phyloP scores from a whole-genome alignment of 1,140 invertebrate species.

The Zaprionus ghesquierei region DNA sequence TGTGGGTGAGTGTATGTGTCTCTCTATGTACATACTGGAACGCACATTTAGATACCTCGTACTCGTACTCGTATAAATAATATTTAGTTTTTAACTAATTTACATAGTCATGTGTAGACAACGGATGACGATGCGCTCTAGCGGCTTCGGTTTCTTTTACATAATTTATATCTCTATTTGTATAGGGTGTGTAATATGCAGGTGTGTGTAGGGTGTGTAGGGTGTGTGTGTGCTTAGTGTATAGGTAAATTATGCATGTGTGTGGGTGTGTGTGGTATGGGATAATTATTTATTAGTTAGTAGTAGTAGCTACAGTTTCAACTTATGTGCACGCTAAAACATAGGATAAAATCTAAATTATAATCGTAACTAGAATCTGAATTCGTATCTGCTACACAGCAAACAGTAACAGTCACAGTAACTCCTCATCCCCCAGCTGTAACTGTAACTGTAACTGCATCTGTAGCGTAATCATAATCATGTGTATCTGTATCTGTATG shows the following conservation, averaged over 20 bases:
- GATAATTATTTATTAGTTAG: conserved; percentile 37
- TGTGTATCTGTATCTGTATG: background rate
- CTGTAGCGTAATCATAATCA: conserved; percentile 16
- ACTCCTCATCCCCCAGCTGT: background rate
- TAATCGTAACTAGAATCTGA: conserved; percentile 70
- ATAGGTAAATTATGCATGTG: background rate
- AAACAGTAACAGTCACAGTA: conserved; percentile 11
- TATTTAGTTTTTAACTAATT: conserved; percentile 79
- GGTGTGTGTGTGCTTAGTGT: conserved; percentile 36
- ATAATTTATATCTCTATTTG: conserved; percentile 52
- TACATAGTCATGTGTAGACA: conserved; percentile 75
- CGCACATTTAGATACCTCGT: conserved; percentile 70
- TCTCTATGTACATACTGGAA: conserved; percentile 58
- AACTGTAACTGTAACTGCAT: background rate
- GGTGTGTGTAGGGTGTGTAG: conserved; percentile 26
- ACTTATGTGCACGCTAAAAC: conserved; percentile 68
- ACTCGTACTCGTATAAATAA: conserved; percentile 66
- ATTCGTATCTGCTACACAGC: conserved; percentile 31
- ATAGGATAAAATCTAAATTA: conserved; percentile 58
- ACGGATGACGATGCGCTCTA: conserved; percentile 75
- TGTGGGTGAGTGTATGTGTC: conserved; percentile 18
- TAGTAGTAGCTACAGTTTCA: conserved; percentile 77
- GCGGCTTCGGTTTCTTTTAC: conserved; percentile 57
- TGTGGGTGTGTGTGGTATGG: conserved; percentile 13
- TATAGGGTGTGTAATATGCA: conserved; percentile 35